Percentiles rank a stretch among this genome's conserved stretches.
Conservation (phyloP, 1,140 invertebrate species). For the Brachionus calyciflorus region DNA sequence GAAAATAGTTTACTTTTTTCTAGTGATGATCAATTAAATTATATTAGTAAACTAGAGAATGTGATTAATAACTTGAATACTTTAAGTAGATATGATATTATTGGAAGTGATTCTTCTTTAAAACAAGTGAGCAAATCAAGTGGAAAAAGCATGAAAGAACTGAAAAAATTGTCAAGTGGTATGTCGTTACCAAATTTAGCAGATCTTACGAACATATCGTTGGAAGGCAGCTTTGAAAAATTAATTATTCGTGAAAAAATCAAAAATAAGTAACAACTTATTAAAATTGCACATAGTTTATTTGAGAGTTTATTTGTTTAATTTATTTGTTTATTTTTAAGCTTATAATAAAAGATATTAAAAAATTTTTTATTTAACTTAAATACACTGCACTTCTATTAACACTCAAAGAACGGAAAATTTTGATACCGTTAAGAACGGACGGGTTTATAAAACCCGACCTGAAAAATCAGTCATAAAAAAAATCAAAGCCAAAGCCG, state of each 20-base stretch:
- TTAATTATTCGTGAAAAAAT: conserved; percentile 6
- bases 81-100: neutral
- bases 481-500: too few relatives aligned
- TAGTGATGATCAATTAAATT: conserved; percentile 12
- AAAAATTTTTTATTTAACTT: too few relatives aligned
- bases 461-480: too few relatives aligned
- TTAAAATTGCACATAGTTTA: too few relatives aligned
- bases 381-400: too few relatives aligned
- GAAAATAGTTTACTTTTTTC: neutral
- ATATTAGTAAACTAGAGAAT: neutral
- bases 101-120: neutral
- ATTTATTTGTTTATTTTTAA: too few relatives aligned
- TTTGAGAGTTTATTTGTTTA: too few relatives aligned
- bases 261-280: neutral
- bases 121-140: neutral
- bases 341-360: too few relatives aligned
- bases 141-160: neutral
- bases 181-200: neutral
- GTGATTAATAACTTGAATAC: neutral
- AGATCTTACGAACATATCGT: neutral
- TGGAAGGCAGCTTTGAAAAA: neutral
- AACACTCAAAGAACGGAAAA: too few relatives aligned
- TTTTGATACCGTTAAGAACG: too few relatives aligned
- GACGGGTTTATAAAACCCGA: too few relatives aligned
- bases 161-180: neutral